phyloP scores from a whole-genome alignment of 1,140 invertebrate species.

The Drosophila truncata region DNA sequence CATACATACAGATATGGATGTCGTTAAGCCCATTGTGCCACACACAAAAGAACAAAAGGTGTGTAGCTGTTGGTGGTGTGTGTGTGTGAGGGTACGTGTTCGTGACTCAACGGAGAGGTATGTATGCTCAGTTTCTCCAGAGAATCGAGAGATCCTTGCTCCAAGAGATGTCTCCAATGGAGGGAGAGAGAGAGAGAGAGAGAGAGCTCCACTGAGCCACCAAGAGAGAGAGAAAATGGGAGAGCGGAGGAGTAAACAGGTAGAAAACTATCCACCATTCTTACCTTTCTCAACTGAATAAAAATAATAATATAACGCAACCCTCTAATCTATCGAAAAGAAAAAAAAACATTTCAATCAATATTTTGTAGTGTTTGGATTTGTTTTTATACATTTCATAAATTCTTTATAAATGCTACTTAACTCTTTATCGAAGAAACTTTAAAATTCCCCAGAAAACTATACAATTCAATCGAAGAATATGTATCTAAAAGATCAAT shows the following conservation, averaged over 20 bases:
- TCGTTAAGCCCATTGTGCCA: constrained; percentile 69
- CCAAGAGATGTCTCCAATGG: constrained; percentile 38
- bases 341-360: neutral
- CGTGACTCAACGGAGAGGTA: constrained; percentile 65
- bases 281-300: constrained; percentile 2
- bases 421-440: neutral
- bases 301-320: constrained; percentile 22
- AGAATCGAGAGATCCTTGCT: constrained; percentile 37
- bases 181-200: neutral
- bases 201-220: neutral
- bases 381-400: neutral
- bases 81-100: constrained; percentile 33
- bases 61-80: constrained; percentile 3
- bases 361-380: neutral
- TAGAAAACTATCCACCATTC: constrained; percentile 43
- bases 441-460: too few species aligned
- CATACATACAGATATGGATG: constrained; percentile 20
- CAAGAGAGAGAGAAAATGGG: neutral
- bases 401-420: neutral
- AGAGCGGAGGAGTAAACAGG: constrained; percentile 38
- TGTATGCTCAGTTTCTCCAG: constrained; percentile 34
- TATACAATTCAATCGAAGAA: neutral
- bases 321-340: constrained; percentile 7
- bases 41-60: constrained; percentile 75
- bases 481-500: neutral